Base-by-base conservation (phyloP, 2,888 invertebrate species). In the Eupithecia centaureata region DNA sequence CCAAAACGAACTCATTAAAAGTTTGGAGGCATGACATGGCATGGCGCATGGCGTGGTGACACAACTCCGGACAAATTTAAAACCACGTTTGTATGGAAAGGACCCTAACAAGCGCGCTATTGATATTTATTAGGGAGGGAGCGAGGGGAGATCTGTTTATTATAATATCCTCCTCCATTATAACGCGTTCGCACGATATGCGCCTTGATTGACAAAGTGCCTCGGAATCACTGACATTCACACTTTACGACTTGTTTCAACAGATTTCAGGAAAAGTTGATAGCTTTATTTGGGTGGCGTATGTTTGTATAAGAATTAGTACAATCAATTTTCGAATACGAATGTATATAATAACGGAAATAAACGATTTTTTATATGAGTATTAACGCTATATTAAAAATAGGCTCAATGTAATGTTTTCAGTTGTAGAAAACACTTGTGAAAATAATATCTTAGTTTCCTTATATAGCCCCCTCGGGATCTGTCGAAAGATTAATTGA, bases 161-260 rank as follows among this genome's bases (percentile, higher is more conserved):
- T 92, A 91, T 92, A 91, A 93, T 93, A 90, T 92, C 92, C 92
- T 87, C 88, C 82, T 89, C 74, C 73, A 92, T 91, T 91, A 91
- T 91, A 88, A 90, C 89, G 90, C 90, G 91, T 90, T 92, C 92
- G 90, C 92, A 92, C 92, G 92, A 89, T 87, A 84, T 79, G 77
- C 77, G 81, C 82, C 82, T 82, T 85, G 88, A 88, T 89, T 91
- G 86, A 85, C 88, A 83, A 70, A 81, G 81, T 81, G 79, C 70
- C 75, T 75, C 73, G 42, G n/a, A 61, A 54, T 56, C 28, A 62
- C 32, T 57, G 57, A 57, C 57, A 57, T 57, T 57, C 32, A 57
- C 22, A 57, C 57, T 57, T 32, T 30, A 30, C 57, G 22, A 57
- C 57, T 32, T 13, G 57, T 13, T 22, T 12, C 25, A 25, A 15